Evolutionary conservation across 2,888 invertebrate species (phyloP), one percentile per base, ranked within the genome.

Genomic region (Drosophila mercatorum): DNA sequence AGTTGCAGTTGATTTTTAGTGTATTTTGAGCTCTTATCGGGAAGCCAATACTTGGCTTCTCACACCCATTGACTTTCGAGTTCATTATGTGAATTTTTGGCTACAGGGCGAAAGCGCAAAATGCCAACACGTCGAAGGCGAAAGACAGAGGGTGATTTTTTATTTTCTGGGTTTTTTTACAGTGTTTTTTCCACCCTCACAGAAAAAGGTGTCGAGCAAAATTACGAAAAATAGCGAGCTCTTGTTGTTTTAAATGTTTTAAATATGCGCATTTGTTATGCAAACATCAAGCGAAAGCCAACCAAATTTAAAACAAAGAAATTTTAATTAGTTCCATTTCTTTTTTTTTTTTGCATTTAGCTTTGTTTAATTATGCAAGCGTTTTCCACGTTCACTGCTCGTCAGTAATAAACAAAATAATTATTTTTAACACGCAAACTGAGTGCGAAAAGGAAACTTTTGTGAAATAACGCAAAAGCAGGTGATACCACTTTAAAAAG

Each of bases 61-160:
- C 51, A 38, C 58, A 56, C 14, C 34, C 55, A 7, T 11, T 34
- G 12, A 41, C 52, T 62, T 57, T 66, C 56, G 52, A 85, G 80
- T 84, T 89, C 84, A 86, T 86, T 89, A 86, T 89, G 81, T 73
- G 87, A 74, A 82, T 60, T 69, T 66, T 79, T 75, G 58, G 75
- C 87, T 76, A 65, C 78, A 55, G 81, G 83, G 64, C 68, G 52
- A 58, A 58, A 64, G 63, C 49, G 43, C 72, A 51, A 84, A 85
- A 88, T 84, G 77, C 83, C 84, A 79, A 62, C 83, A 87, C 88
- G 88, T 86, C 79, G 73, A 64, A 40, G 64, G 11, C 6, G 53
- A 34, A 11, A 58, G 56, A 52, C 56, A 36, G 36, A 64, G 75
- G 72, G 75, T 66, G 49, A 36, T 63, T 62, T 57, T 49, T 69